A percentile compares a stretch with the other conserved stretches of the same genome.
These are phyloP conservation scores for Anodontia alba DNA, from an alignment of 2,888 invertebrate genomes.

Conservation along the genomic window DNA sequence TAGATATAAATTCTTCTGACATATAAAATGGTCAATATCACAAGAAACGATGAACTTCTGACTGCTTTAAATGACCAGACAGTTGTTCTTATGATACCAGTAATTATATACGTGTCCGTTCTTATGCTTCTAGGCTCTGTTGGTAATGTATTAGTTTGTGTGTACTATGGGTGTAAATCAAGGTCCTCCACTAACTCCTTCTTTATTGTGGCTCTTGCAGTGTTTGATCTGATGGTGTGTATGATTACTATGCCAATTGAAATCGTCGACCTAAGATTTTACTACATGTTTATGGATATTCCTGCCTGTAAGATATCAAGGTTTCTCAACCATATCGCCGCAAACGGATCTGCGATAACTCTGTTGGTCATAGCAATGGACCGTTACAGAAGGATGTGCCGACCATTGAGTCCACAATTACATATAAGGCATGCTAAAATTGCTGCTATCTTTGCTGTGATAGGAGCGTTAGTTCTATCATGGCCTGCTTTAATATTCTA, in stretches of 20 bases:
- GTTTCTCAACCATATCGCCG: slow-evolving; percentile 63
- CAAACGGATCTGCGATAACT: slow-evolving; percentile 61
- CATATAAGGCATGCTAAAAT: slow-evolving; percentile 58
- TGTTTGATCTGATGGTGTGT: slow-evolving; percentile 69
- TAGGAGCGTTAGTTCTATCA: slow-evolving; percentile 52
- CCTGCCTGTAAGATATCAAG: slow-evolving; percentile 67
- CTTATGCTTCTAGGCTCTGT: slow-evolving; percentile 65
- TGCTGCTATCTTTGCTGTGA: slow-evolving; percentile 31
- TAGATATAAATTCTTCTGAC: no score
- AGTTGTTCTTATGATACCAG: slow-evolving; percentile 66
- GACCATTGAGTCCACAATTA: slow-evolving; percentile 70
- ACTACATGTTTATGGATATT: slow-evolving; percentile 62
- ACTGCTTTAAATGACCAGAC: slow-evolving; percentile 57
- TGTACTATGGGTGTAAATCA: slow-evolving; percentile 66
- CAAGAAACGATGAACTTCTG: slow-evolving; percentile 22
- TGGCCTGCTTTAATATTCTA: slow-evolving; percentile 70
- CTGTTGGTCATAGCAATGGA: slow-evolving; percentile 71
- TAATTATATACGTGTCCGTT: slow-evolving; percentile 61
- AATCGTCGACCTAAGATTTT: slow-evolving; percentile 71
- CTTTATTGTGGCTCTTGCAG: slow-evolving; percentile 69
- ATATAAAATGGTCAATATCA: slow-evolving; percentile 31
- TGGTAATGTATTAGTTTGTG: slow-evolving; percentile 70
- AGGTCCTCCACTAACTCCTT: slow-evolving; percentile 65
- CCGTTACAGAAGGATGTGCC: slow-evolving; percentile 72
- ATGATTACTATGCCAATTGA: slow-evolving; percentile 71